Evolutionary conservation across 2,797 vertebrate genomes (phyloP).

Genomic region (Ctenopoma kingsleyae): DNA sequence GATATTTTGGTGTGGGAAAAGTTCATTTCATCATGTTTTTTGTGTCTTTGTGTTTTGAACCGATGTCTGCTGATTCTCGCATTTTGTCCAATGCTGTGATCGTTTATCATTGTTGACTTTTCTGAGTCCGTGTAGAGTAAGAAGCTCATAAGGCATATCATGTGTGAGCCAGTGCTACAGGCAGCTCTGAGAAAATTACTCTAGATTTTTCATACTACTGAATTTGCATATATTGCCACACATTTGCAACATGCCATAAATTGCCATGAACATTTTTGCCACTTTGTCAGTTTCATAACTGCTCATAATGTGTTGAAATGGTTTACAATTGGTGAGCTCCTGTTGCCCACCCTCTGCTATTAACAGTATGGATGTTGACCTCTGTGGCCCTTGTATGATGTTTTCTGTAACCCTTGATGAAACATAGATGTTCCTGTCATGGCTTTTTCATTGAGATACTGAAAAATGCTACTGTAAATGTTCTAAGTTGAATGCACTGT

Average conservation of each 20-base stretch:
- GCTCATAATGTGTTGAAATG: slow-evolving; percentile 78
- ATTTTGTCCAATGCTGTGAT: slow-evolving; percentile 67
- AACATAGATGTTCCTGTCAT: slow-evolving; percentile 82
- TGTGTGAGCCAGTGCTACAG: slow-evolving; percentile 64
- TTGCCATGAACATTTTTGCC: slow-evolving; percentile 52
- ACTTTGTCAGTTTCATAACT: slow-evolving; percentile 68
- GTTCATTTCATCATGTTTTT: slow-evolving; percentile 49
- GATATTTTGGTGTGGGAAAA: slow-evolving; percentile 13
- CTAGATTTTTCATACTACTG: slow-evolving; percentile 60
- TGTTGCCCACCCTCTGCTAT: slow-evolving; percentile 77
- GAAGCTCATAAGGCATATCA: slow-evolving; percentile 55
- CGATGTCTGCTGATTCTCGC: slow-evolving; percentile 56
- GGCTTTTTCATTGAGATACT: slow-evolving; percentile 84
- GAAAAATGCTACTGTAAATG: slow-evolving; percentile 85
- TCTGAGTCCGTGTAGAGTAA: slow-evolving; percentile 41
- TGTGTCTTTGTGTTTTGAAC: slow-evolving; percentile 66
- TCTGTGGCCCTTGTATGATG: slow-evolving; percentile 81
- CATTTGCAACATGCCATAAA: slow-evolving; percentile 69
- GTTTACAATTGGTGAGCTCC: slow-evolving; percentile 81
- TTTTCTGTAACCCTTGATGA: slow-evolving; percentile 79
- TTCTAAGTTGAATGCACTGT: slow-evolving; percentile 85
- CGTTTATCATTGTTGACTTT: slow-evolving; percentile 59
- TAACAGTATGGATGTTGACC: slow-evolving; percentile 84
- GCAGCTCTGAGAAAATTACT: slow-evolving; percentile 64
- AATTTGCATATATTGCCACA: slow-evolving; percentile 66